Conservation (phyloP, 2,888 invertebrate genomes). For the Ctenicera cuprea region DNA sequence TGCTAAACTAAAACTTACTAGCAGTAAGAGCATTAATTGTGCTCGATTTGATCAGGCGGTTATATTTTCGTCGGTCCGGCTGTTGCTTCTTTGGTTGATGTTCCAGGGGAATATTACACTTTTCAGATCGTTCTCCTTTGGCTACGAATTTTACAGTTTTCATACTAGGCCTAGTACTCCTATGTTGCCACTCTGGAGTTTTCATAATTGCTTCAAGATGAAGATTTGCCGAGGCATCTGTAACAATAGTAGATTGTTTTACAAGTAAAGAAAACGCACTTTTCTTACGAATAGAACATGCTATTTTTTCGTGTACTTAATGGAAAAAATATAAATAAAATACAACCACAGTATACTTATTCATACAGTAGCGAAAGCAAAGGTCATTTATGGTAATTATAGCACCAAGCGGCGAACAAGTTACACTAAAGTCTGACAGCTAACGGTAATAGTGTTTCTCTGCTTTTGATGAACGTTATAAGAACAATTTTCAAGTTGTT, state of each 20-base stretch:
- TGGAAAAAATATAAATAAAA: too few relatives aligned
- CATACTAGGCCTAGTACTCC: constrained; percentile 74
- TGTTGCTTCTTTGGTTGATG: constrained; percentile 68
- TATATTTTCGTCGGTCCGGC: constrained; percentile 55
- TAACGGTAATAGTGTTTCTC: too few relatives aligned
- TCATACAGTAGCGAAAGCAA: too few relatives aligned
- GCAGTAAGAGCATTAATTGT: constrained; percentile 73
- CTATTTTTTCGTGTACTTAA: too few relatives aligned
- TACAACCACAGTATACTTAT: too few relatives aligned
- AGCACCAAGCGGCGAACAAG: too few relatives aligned
- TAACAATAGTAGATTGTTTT: constrained; percentile 50
- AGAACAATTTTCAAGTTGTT: too few relatives aligned
- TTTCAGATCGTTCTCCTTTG: constrained; percentile 66
- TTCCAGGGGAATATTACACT: constrained; percentile 62
- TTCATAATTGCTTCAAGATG: constrained; percentile 85
- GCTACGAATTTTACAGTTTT: constrained; percentile 67
- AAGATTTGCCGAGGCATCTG: constrained; percentile 80
- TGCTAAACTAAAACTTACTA: constrained; percentile 69
- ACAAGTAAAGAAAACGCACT: too few relatives aligned
- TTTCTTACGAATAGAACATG: too few relatives aligned
- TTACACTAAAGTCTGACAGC: too few relatives aligned
- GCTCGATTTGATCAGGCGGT: constrained; percentile 73
- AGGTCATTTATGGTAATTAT: too few relatives aligned
- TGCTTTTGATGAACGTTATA: too few relatives aligned
- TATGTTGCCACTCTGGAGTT: constrained; percentile 88